phyloP scores from a whole-genome alignment of 2,113 vertebrate genomes.

The Dromiciops gliroides region DNA sequence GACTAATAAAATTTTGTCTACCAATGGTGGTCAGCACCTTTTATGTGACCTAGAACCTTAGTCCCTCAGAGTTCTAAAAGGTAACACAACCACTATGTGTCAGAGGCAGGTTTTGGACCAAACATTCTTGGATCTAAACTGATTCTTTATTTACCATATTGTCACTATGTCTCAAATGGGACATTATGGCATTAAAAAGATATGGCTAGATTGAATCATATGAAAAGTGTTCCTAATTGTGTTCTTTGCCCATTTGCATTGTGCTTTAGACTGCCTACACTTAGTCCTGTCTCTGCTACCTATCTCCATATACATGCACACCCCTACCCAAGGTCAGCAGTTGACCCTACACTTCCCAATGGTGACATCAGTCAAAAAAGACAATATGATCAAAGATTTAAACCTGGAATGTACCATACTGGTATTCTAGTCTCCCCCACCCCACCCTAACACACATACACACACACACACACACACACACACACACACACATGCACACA shows the following conservation, averaged over 20 bases:
- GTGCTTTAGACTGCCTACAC: neutral
- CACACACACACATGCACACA: too few relatives aligned
- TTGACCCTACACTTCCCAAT: neutral
- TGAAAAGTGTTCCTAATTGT: neutral
- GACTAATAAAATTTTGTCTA: neutral
- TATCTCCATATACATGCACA: neutral
- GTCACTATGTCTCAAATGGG: neutral
- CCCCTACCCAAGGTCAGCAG: neutral
- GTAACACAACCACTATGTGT: neutral
- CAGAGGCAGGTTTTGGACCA: neutral
- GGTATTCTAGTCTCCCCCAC: neutral
- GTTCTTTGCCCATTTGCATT: neutral
- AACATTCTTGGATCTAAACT: neutral
- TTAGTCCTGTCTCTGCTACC: neutral
- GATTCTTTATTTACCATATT: neutral
- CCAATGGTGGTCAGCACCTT: neutral
- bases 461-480: too few relatives aligned
- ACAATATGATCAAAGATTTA: neutral
- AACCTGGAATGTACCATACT: neutral
- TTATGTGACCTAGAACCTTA: neutral
- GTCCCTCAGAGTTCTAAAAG: neutral
- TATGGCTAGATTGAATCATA: neutral
- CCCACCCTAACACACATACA: too few relatives aligned
- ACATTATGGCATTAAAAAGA: neutral
- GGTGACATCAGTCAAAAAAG: neutral